These are phyloP conservation scores for Melinaea menophilus DNA, from an alignment of 2,888 invertebrate species.

Conservation along the genomic window DNA sequence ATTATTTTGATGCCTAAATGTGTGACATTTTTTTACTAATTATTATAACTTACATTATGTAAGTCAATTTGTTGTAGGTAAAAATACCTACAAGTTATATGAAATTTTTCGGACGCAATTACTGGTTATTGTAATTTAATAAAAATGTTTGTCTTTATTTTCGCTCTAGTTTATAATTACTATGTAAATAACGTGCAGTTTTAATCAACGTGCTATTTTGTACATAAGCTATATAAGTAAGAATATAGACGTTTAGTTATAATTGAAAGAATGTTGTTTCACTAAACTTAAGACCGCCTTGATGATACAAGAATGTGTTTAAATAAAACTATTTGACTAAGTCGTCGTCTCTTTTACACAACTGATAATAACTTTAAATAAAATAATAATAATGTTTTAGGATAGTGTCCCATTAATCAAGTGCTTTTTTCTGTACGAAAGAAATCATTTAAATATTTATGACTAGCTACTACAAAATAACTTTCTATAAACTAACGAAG, in stretches of 20 bases:
- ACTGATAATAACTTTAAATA: slow-evolving; percentile 3
- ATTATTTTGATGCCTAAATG: neutral
- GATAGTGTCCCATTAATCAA: too few relatives aligned
- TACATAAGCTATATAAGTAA: slow-evolving; percentile 23
- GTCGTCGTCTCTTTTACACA: neutral
- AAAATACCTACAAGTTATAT: neutral
- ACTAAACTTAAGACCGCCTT: slow-evolving; percentile 30
- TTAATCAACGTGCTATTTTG: slow-evolving; percentile 19
- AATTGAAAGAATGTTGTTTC: slow-evolving; percentile 12
- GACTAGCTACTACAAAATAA: too few relatives aligned
- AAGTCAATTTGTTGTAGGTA: slow-evolving; percentile 4
- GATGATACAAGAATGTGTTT: slow-evolving; percentile 22
- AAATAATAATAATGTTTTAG: neutral
- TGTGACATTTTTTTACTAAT: neutral
- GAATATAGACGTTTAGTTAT: slow-evolving; percentile 5
- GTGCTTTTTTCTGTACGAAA: too few relatives aligned
- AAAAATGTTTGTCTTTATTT: slow-evolving; percentile 4
- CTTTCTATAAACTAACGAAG: too few relatives aligned
- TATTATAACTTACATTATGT: neutral
- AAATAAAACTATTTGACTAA: slow-evolving; percentile 22
- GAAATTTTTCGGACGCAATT: neutral
- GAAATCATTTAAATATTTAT: too few relatives aligned
- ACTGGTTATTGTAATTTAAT: neutral
- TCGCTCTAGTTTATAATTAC: slow-evolving; percentile 1
- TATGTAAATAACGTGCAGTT: slow-evolving; percentile 17